Evolutionary conservation across 2,797 vertebrate species (phyloP), one percentile per base, ranked within the genome.

Genomic region (Chaunax sp.): DNA sequence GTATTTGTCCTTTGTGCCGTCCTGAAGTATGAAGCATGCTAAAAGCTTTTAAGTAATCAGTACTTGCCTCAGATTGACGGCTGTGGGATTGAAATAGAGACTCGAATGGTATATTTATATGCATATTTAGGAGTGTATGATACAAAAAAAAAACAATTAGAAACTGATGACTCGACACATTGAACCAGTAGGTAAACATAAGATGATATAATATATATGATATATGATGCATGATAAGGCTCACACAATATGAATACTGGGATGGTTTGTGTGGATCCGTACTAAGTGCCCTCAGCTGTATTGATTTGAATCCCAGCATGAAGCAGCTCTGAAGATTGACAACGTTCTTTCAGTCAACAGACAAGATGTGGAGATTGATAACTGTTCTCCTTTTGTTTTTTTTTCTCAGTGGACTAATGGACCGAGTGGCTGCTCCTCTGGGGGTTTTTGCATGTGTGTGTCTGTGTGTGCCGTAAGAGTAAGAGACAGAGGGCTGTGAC

Each of bases 291-390:
- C 68, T 3, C 87, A 87, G 85, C 81, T 85, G 80, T 49, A 58
- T 65, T 41, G 60, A 53, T 64, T 44, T 64, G 77, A 67, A 68
- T 80, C 54, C 33, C 65, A 1, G 71, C 75, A 38, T 77, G 75
- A 53, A 63, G 20, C 64, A 20, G 63, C 45, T 57, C 33, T 8
- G 51, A 61, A 82, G 75, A 85, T 80, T 69, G 78, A 84, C 85
- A 75, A 64, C 25, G 79, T 47, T 74, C 67, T 77, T 40, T 66
- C 54, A 50, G 78, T 78, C 63, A 45, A 76, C 73, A 45, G 77
- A 80, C 85, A 77, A 28, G 75, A 58, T 13, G n/a, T 12, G 4
- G 73, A 87, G 85, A 89, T 89, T 78, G 81, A 89, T 90, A 78
- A 71, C 35, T 90, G 71, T 87, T 87, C 86, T 88, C 73, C 72